Base-by-base conservation (phyloP, 2,888 invertebrate genomes). In the Euplagia quadripunctaria region DNA sequence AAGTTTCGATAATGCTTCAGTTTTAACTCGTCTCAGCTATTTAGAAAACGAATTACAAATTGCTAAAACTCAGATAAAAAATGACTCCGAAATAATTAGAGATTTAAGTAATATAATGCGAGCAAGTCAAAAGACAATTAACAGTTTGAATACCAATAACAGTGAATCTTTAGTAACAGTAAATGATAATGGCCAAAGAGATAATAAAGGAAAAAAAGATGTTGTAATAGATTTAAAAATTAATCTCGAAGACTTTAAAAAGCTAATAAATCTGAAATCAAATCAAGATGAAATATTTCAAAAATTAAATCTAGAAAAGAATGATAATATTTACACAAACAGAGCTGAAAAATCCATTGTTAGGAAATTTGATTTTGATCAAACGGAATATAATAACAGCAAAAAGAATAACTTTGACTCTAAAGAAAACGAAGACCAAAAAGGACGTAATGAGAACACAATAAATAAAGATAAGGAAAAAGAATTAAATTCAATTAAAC, bases 51-150 rank as follows among this genome's bases (percentile, higher is more conserved):
- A 63, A 63, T 49, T 70, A 41, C 63, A 6, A 70, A 17, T 51
- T 31, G 70, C 63, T 12, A 42, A 63, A 64, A 70, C 49, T 41
- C 70, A 64, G 17, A 70, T 70, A n/a, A 70, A 49, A 31, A 70
- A 70, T 51, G 63, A 70, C 49, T 41, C 70, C 3, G 46, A 41
- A 61, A 49, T 64, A 51, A 70, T 70, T 2, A 70, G 41, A 41
- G 63, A 64, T 16, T 70, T 70, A 41, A 49, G 42, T 6, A 49
- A 55, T 41, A 55, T 31, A 0, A 51, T 63, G 49, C 5, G 16
- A 43, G 2, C 16, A 43, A 61, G 46, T 43, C 20, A 12, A 6
- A 68, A 43, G 8, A 31, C 58, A 55, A n/a, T 31, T 58, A 3
- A 66, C 16, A 12, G n/a, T 68, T 4, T 42, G 9, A 43, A 55